A percentile compares a stretch with the other conserved stretches of the same genome.
Conservation (phyloP, 2,888 invertebrate genomes). For the Drosophila prolongata region DNA sequence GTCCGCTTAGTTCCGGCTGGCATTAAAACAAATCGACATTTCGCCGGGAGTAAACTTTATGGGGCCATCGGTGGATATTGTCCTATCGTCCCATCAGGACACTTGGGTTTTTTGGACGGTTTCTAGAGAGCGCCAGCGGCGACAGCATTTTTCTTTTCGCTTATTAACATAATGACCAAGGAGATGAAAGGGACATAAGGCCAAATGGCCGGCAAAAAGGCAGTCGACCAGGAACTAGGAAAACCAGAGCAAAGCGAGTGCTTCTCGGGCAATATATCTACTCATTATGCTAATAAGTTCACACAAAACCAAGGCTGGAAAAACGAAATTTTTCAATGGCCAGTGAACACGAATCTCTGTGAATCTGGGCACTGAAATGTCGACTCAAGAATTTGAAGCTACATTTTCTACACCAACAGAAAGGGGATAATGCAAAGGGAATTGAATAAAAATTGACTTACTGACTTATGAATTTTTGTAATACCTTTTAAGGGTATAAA, state of each 20-base stretch:
- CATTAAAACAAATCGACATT: constrained; percentile 67
- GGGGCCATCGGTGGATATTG: constrained; percentile 77
- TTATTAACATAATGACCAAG: constrained; percentile 77
- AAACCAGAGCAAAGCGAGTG: constrained; percentile 39
- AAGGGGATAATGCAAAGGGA: too few relatives aligned
- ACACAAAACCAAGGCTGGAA: constrained; percentile 16
- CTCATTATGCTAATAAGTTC: constrained; percentile 77
- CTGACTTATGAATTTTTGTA: too few relatives aligned
- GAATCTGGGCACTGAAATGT: not conserved
- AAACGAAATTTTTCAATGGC: constrained; percentile 12
- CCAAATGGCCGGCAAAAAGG: constrained; percentile 34
- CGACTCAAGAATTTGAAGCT: not conserved
- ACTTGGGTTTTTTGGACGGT: constrained; percentile 61
- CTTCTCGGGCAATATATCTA: constrained; percentile 65
- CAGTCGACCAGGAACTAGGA: constrained; percentile 52
- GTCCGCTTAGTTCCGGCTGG: constrained; percentile 35
- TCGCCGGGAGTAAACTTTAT: constrained; percentile 78
- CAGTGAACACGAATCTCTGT: constrained; percentile 4
- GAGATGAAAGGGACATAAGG: constrained; percentile 28
- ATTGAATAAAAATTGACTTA: too few relatives aligned
- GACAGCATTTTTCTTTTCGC: constrained; percentile 44
- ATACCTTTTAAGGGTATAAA: not conserved
- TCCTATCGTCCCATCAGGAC: constrained; percentile 46
- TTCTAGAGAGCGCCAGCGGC: constrained; percentile 51
- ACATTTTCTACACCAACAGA: not conserved